Evolutionary conservation across 2,113 vertebrate genomes (phyloP), one percentile per base, ranked within the genome.

Genomic region (Rousettus leschenaultii): DNA sequence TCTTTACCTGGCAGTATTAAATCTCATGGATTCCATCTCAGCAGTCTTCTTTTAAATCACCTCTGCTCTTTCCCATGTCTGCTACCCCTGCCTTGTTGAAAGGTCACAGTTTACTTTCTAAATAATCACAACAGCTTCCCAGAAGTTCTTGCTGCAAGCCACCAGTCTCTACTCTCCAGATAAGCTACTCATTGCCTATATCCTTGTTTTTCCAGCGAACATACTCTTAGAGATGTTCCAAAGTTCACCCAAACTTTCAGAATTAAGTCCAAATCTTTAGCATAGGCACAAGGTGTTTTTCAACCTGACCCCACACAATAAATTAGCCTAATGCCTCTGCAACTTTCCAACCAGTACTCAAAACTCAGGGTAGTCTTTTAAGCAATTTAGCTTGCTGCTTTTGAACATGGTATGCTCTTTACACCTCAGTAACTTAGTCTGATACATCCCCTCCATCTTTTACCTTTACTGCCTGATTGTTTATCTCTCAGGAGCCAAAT

Each of bases 261-360:
- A 89, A 88, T 80, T 94, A 84, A 95, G 53, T 9, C 22, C 57
- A 88, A 95, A 73, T 55, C n/a, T 91, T 85, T 21, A 93, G 3
- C 55, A 89, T 14, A 79, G n/a, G n/a, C n/a, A 30, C 1, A 43
- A 83, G 3, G 4, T 45, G 40, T 1, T 74, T 82, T 86, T 78
- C 53, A 78, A 33, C 24, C 35, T 75, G 71, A 79, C 2, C 15
- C 1, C 14, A 77, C 21, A 65, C 8, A 43, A 59, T 51, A 61
- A 57, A 75, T 65, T 75, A 84, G 4, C 33, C 28, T 85, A 86
- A 57, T 45, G 78, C 48, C 4, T n/a, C 35, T 71, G 35, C 21
- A 92, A 51, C 33, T 96, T 95, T 86, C 73, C 26, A 94, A 45
- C 26, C 7, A 86, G 48, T 53, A 82, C 43, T 74, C 24, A 66